Evolutionary conservation across 2,797 vertebrate genomes (phyloP).

Genomic region (Morelia viridis): DNA sequence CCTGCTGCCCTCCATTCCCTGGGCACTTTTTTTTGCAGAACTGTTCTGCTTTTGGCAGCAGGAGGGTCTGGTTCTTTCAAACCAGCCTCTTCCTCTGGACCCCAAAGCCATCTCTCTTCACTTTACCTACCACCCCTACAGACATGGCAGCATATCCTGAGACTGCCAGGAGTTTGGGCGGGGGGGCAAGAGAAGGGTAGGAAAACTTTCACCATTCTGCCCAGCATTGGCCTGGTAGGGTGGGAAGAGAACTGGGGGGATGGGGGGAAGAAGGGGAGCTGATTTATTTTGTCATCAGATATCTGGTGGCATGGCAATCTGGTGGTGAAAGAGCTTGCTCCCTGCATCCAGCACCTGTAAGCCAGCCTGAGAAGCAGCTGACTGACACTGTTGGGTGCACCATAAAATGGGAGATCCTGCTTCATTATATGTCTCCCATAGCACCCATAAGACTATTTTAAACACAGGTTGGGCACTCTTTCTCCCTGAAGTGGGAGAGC

Average conservation of each 20-base stretch:
- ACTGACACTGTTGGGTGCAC: background rate
- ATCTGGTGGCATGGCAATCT: background rate
- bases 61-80: background rate
- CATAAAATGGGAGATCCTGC: background rate
- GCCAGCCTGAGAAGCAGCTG: background rate
- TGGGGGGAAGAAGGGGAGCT: background rate
- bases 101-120: background rate
- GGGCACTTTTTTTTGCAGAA: background rate
- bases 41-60: background rate
- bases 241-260: background rate
- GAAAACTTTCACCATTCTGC: too few relatives aligned
- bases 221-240: too few relatives aligned
- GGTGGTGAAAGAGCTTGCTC: background rate
- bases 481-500: background rate
- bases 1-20: background rate
- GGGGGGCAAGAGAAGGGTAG: too few relatives aligned
- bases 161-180: too few relatives aligned
- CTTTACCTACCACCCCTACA: background rate
- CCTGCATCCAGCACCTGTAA: background rate
- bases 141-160: background rate
- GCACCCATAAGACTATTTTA: background rate
- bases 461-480: background rate
- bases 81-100: background rate
- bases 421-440: background rate
- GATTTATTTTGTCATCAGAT: background rate